Base-by-base conservation (phyloP, 2,888 invertebrate genomes). In the Lepetodrilus schrolli region DNA sequence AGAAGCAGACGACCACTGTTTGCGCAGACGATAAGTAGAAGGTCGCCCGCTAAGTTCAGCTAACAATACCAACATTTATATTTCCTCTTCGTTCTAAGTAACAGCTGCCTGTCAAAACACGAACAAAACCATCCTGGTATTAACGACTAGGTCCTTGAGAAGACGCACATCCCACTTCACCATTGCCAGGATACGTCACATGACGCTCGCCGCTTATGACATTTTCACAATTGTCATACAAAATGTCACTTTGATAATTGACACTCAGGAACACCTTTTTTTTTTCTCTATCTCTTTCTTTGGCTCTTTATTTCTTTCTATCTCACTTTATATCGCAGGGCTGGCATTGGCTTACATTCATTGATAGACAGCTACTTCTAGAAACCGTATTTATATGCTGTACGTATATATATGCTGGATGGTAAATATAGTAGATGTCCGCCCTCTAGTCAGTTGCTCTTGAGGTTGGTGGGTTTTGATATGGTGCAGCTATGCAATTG, bases 61-160 rank as follows among this genome's bases (percentile, higher is more conserved):
- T 58, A 34, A 58, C 58, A 58, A 58, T 58, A 34, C 58, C 58
- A 58, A 30, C 58, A 58, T 58, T 58, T 58, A 58, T 34, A 30
- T 30, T 58, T 26, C 30, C 34, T 58, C 34, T 34, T 30, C 30
- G n/a, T 30, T 30, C 21, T 48, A 4, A 21, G 58, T 34, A 30
- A 13, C 43, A 43, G 43, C 43, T 43, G 43, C n/a, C 13, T 43
- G 43, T 43, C 43, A 43, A 43, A 43, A 43, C 48, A 20, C n/a
- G 13, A 58, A 30, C 58, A 58, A 58, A 58, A 23, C 26, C 30
- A n/a, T n/a, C n/a, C n/a, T n/a, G n/a, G n/a, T n/a, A n/a, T n/a
- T n/a, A n/a, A n/a, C n/a, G n/a, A n/a, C n/a, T n/a, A n/a, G n/a
- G n/a, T n/a, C n/a, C n/a, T n/a, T n/a, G n/a, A n/a, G n/a, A n/a